Evolutionary conservation across 2,888 invertebrate species (phyloP).

Genomic region (Bellardia bayeri): DNA sequence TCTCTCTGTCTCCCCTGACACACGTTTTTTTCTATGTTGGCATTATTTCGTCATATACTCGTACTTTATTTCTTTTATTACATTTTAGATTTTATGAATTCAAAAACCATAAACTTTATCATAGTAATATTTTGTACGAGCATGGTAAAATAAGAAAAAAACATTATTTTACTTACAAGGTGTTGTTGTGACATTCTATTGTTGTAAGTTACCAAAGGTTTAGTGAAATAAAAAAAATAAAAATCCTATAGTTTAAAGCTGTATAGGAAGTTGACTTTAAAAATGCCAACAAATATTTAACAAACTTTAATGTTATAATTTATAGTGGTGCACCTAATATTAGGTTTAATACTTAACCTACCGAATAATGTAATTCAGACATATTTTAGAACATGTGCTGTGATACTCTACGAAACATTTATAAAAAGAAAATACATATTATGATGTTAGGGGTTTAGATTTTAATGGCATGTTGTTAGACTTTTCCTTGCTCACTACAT

Average conservation of each 20-base stretch:
- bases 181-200: conserved; percentile 33
- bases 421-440: too few relatives aligned
- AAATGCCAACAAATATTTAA: neutral
- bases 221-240: conserved; percentile 2
- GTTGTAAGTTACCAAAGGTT: conserved; percentile 14
- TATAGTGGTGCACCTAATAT: neutral
- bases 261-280: neutral
- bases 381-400: too few relatives aligned
- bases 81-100: conserved; percentile 64
- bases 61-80: conserved; percentile 58
- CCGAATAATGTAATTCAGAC: neutral
- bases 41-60: conserved; percentile 8
- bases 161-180: conserved; percentile 20
- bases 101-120: conserved; percentile 71
- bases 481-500: too few relatives aligned
- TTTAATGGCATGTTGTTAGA: too few relatives aligned
- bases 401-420: too few relatives aligned
- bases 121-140: conserved; percentile 56
- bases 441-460: too few relatives aligned
- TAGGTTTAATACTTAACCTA: neutral
- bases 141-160: neutral
- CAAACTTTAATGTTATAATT: neutral
- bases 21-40: conserved; percentile 32
- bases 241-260: conserved; percentile 15
- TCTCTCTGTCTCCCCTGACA: neutral